A percentile compares a stretch with the other conserved stretches of the same genome.
These are phyloP conservation scores for Shargacucullia verbasci DNA, from an alignment of 2,888 invertebrate genomes.

Conservation along the genomic window DNA sequence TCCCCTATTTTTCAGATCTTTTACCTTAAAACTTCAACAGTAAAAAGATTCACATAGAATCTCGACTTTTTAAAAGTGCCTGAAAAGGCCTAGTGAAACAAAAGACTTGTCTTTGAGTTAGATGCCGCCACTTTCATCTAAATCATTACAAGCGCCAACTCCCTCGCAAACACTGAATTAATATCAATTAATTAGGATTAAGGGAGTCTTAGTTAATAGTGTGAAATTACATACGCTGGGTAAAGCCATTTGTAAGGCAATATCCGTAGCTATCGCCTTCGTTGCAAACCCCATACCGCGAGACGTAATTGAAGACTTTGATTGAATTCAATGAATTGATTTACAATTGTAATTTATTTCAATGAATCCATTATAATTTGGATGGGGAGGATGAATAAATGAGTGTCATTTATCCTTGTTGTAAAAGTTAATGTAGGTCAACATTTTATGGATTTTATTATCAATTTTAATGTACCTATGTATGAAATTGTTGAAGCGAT, in stretches of 20 bases:
- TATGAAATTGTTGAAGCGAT: no score
- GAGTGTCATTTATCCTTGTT: constrained; percentile 30
- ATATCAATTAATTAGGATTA: constrained; percentile 42
- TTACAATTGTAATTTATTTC: constrained; percentile 57
- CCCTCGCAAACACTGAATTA: constrained; percentile 22
- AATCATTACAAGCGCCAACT: constrained; percentile 15
- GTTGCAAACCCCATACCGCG: constrained; percentile 13
- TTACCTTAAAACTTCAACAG: no score
- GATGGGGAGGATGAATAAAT: constrained; percentile 35
- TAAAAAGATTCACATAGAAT: no score
- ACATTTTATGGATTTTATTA: constrained; percentile 15
- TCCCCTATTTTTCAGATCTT: no score
- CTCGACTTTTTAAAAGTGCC: no score
- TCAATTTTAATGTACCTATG: no score
- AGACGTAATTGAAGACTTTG: constrained; percentile 43
- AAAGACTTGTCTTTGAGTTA: no score
- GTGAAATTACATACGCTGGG: constrained; percentile 29
- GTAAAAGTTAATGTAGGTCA: constrained; percentile 10
- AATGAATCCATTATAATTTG: constrained; percentile 46
- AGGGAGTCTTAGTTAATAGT: constrained; percentile 33
- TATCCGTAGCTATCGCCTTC: constrained; percentile 9
- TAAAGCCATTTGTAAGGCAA: constrained; percentile 22
- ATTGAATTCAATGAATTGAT: constrained; percentile 45
- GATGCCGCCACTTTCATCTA: no score
- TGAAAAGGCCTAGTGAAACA: no score